Base-by-base conservation (phyloP, 1,140 invertebrate species). In the Varroa destructor region DNA sequence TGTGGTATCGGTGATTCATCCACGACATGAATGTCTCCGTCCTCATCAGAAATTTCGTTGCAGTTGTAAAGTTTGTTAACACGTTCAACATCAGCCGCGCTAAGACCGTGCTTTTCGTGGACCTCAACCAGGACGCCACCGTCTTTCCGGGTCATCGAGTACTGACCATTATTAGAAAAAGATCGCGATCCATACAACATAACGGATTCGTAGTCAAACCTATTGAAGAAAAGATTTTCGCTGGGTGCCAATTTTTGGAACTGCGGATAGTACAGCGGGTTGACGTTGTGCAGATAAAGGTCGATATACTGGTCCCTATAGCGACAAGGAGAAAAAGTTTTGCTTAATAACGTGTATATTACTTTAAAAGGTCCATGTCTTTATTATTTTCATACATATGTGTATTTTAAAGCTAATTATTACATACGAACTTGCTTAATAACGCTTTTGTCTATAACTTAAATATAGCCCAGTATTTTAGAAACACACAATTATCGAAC, bases 61-160 rank as follows among this genome's bases (percentile, higher is more conserved):
- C 79, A 80, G 40, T 77, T 75, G 72, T 80, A 81, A 3, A 80
- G 74, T 25, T 73, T 73, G 42, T 77, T 77, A 6, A 81, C 74
- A 70, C 77, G 76, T 6, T 76, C 70, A 6, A 78, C 76, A 72
- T 81, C 79, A 0, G 74, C 74, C 1, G 74, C 51, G 46, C 78
- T 78, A 56, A 80, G 74, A 25, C 74, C 74, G 42, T 76, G 70
- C 55, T 79, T 73, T 71, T 80, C 77, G 10, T 78, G 77, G 37
- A 80, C 77, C 8, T 74, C 74, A 1, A 74, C 75, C 1, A 75
- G 72, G 0, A 75, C 72, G 37, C 72, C 72, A 0, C 57, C 64
- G 6, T 71, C 55, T 55, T 74, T 78, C 12, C 40, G 12, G 40
- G 46, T 12, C 61, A 67, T 67, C 61, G 61, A 43, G 36, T 67